phyloP scores from a whole-genome alignment of 2,113 vertebrate species.

The Vanacampus margaritifer region DNA sequence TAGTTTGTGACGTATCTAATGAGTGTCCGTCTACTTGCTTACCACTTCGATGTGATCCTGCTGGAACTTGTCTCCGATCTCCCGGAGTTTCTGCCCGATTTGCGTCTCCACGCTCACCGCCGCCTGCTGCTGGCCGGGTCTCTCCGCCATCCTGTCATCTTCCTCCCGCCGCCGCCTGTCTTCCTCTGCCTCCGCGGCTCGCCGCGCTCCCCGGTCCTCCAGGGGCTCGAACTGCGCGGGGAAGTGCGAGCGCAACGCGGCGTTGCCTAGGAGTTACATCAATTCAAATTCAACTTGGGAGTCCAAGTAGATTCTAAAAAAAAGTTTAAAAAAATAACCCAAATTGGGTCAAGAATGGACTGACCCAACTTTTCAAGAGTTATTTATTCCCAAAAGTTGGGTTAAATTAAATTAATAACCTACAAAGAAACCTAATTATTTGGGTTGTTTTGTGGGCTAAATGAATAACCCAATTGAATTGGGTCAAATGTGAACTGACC shows the following conservation, averaged over 20 bases:
- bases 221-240: constrained; percentile 62
- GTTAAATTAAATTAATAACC: too few relatives aligned
- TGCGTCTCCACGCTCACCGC: constrained; percentile 60
- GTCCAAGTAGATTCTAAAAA: too few relatives aligned
- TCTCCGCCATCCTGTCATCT: constrained; percentile 44
- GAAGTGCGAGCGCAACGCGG: constrained; percentile 58
- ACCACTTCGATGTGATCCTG: constrained; percentile 69
- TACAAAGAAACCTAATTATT: too few relatives aligned
- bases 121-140: constrained; percentile 29
- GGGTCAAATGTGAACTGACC: too few relatives aligned
- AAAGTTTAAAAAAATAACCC: too few relatives aligned
- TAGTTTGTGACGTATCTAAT: too few relatives aligned
- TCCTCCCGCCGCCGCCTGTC: constrained; percentile 40
- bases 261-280: constrained; percentile 62
- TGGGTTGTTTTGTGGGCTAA: too few relatives aligned
- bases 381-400: too few relatives aligned
- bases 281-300: too few relatives aligned
- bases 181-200: constrained; percentile 42
- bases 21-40: constrained; percentile 16
- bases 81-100: constrained; percentile 69
- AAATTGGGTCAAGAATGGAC: too few relatives aligned
- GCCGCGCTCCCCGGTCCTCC: constrained; percentile 60
- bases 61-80: constrained; percentile 73
- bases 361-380: too few relatives aligned
- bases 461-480: too few relatives aligned